These are phyloP conservation scores for Globia sparganii DNA, from an alignment of 2,888 invertebrate species.

Conservation along the genomic window DNA sequence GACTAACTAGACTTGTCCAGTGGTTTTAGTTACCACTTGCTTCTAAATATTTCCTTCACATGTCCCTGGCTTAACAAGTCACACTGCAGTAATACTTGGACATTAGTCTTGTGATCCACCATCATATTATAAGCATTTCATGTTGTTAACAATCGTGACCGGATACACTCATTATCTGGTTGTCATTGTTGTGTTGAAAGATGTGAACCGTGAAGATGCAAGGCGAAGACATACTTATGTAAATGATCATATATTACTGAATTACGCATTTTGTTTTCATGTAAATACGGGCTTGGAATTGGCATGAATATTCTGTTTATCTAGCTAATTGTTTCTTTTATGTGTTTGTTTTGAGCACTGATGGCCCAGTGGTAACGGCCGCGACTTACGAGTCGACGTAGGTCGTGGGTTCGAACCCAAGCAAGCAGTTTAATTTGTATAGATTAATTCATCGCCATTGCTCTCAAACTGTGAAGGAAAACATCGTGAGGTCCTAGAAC, in stretches of 20 bases:
- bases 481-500: too few species aligned
- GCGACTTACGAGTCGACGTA: too few species aligned
- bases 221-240: conserved; percentile 50
- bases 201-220: conserved; percentile 74
- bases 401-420: too few species aligned
- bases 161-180: conserved; percentile 73
- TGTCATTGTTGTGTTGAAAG: conserved; percentile 53
- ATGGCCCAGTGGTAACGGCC: too few species aligned
- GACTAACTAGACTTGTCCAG: not conserved
- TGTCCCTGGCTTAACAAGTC: conserved; percentile 17
- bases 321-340: not conserved
- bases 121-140: conserved; percentile 69
- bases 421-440: too few species aligned
- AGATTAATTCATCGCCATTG: too few species aligned
- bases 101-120: conserved; percentile 52
- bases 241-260: not conserved
- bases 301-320: not conserved
- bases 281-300: not conserved
- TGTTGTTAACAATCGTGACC: conserved; percentile 77
- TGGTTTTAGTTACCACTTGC: too few species aligned
- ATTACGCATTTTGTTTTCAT: conserved; percentile 14
- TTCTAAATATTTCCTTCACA: too few species aligned
- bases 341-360: not conserved
- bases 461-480: too few species aligned
- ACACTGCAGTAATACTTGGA: conserved; percentile 19